Evolutionary conservation across 2,113 vertebrate species (phyloP), one percentile per base, ranked within the genome.

Genomic region (Thinocorus orbignyianus): DNA sequence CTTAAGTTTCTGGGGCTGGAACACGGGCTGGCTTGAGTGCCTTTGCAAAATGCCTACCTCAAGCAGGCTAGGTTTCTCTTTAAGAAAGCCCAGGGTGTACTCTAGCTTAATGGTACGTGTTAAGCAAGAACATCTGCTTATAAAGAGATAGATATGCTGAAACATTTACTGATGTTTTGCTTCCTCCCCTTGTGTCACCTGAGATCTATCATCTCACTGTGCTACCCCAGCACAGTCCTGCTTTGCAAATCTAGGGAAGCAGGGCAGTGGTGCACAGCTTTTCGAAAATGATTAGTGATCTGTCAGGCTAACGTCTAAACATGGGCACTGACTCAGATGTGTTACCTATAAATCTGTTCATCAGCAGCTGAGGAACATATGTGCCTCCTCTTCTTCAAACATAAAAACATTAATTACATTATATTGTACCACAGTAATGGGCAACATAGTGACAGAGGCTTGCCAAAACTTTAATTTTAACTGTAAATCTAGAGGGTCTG

Each of bases 391-490:
- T 98, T 91, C 88, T 92, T 97, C 96, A 95, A 96, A 96, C 95
- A 97, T 93, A 95, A 96, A 97, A 96, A 86, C 97, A 97, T 97
- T 97, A 97, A 98, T 98, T 98, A 97, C 71, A 37, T 91, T 95
- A 81, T 83, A 95, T 94, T 94, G 92, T 96, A 94, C 87, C 91
- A 78, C 24, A 60, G 92, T 90, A 96, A 97, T 69, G 92, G 95
- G 95, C 89, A 90, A 54, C 17, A 2, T 1, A 52, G 94, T 88
- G 93, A 90, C 86, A 81, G 96, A 86, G 78, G 74, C 91, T 97
- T 96, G 97, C 95, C 96, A 96, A 94, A 94, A 92, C 68, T 86
- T 93, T 96, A 97, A 94, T 97, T 96, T 96, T 97, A 92, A 93
- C 91, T 5, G 31, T 97, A 98, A 97, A 97, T 96, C 95, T 97